Evolutionary conservation across 37 sponge, comb jelly and placozoan species (phyloP).

Genomic region (Hexactinellida sp.): DNA sequence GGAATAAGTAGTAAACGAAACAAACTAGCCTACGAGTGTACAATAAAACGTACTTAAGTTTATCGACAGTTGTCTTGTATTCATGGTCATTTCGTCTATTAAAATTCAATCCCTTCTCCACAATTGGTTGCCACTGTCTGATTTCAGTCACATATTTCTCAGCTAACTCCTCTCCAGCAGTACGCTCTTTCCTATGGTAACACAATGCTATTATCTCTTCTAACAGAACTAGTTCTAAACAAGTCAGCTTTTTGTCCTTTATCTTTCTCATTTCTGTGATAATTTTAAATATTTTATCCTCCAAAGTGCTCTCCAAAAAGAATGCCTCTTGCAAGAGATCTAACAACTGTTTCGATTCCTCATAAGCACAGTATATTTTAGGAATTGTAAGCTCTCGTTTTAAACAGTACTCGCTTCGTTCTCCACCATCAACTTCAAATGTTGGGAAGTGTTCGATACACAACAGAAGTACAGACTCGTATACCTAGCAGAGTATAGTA

Average conservation of each 20-base stretch:
- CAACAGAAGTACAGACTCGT: neutral
- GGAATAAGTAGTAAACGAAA: too few species aligned
- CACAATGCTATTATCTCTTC: neutral
- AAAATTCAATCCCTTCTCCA: neutral
- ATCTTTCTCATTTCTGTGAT: neutral
- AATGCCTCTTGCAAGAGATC: conserved; percentile 2
- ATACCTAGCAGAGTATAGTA: neutral
- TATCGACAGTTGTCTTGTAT: neutral
- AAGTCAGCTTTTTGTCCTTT: neutral
- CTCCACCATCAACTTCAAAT: neutral
- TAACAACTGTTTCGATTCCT: neutral
- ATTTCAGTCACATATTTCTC: neutral
- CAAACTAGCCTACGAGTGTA: too few species aligned
- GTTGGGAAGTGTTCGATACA: neutral
- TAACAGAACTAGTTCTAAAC: neutral
- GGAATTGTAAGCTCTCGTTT: neutral
- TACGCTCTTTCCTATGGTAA: neutral
- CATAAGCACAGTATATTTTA: neutral
- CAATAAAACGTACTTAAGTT: neutral
- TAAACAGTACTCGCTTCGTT: neutral
- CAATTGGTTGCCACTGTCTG: neutral
- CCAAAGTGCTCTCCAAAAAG: neutral
- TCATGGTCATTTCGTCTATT: neutral
- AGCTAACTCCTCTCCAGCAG: neutral
- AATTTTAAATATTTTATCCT: neutral